Evolutionary conservation across 2,888 invertebrate genomes (phyloP), one percentile per base, ranked within the genome.

Genomic region (Macrophya annulata): DNA sequence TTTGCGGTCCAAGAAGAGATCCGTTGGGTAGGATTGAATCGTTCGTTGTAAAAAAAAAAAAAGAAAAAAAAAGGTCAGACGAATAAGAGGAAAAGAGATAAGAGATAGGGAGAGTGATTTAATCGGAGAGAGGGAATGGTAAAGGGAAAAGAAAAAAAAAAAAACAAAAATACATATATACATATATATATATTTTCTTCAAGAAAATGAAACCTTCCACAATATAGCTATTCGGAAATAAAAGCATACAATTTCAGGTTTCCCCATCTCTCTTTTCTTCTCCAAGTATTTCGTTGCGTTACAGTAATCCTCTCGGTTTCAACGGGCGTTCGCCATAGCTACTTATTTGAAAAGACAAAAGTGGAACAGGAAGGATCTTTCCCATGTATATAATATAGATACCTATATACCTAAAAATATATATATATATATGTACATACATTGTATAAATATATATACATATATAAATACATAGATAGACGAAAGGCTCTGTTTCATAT

Each of bases 241-340:
- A 55, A 77, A 77, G 77, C n/a, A 77, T 37, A 55, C 77, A 77
- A 77, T 77, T 48, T 31, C 21, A 12, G 48, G 4, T 51, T 76
- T 8, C 8, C 31, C 76, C 48, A n/a, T 25, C 51, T 79, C 79
- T 59, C 51, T 79, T 55, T 59, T 37, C 1, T 31, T 79, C 37
- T 3, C 10, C 51, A 21, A 74, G 43, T 25, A 74, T 74, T 77
- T 62, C 40, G 48, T 31, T 79, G n/a, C 62, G 62, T 77, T 15
- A 81, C n/a, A 21, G 43, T 81, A 81, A 81, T 81, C 62, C 81
- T 81, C 59, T 81, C 59, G 62, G 40, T 81, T 59, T 81, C 81
- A 81, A 81, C 81, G 40, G 12, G 15, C 21, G 6, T 15, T 21
- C 59, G 21, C 59, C 51, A 77, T 74, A 55, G 10, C 45, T 45